These are phyloP conservation scores for Blennius ocellaris DNA, from an alignment of 2,113 vertebrate species.

Conservation along the genomic window DNA sequence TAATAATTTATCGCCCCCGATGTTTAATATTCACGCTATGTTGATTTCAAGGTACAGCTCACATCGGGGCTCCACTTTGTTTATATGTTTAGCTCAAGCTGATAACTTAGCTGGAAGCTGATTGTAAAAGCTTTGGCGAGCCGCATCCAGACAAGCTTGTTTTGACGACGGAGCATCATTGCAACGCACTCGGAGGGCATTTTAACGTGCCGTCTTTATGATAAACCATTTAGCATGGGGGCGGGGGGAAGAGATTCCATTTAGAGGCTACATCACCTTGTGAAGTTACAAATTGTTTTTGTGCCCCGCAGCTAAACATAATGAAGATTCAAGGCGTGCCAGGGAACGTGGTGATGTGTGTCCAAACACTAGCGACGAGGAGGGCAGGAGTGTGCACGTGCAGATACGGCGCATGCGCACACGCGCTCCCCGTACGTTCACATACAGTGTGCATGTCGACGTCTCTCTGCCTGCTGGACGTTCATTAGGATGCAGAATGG, in stretches of 20 bases:
- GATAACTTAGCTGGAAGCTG: slow-evolving; percentile 31
- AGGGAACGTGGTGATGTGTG: slow-evolving; percentile 47
- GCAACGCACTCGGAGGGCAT: slow-evolving; percentile 15
- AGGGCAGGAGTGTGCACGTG: no score
- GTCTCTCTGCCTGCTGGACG: slow-evolving; percentile 63
- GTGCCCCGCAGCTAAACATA: slow-evolving; percentile 71
- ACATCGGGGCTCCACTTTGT: neutral
- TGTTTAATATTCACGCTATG: neutral
- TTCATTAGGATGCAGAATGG: slow-evolving; percentile 73
- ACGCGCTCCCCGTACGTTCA: no score
- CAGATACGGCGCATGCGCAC: no score
- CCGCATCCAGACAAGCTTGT: slow-evolving; percentile 30
- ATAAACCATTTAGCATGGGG: slow-evolving; percentile 63
- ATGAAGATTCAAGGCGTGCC: slow-evolving; percentile 72
- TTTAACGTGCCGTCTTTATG: slow-evolving; percentile 51
- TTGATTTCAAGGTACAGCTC: slow-evolving; percentile 7
- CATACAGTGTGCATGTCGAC: neutral
- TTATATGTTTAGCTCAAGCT: neutral
- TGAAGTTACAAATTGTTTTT: slow-evolving; percentile 78
- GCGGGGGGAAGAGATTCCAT: slow-evolving; percentile 65
- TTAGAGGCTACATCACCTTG: slow-evolving; percentile 71
- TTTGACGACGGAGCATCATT: slow-evolving; percentile 23
- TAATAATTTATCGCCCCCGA: slow-evolving; percentile 10
- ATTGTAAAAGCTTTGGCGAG: slow-evolving; percentile 3
- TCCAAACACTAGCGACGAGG: slow-evolving; percentile 38